A percentile compares a stretch with the other conserved stretches of the same genome.
Conservation (phyloP, 2,113 vertebrate genomes). For the Delphinus delphis region DNA sequence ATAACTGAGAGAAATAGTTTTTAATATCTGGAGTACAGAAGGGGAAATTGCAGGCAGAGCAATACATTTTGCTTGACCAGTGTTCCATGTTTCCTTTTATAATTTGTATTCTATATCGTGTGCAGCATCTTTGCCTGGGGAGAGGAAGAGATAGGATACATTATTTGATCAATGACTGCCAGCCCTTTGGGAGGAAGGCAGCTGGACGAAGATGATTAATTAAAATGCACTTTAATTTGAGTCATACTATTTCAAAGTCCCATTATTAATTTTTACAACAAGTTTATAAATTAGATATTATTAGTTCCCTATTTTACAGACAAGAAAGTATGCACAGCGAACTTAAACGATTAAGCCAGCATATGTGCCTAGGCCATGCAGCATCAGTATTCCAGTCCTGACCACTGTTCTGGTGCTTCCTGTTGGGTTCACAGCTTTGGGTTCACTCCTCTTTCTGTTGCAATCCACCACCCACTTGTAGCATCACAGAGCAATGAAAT, state of each 20-base stretch:
- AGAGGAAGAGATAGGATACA: not conserved
- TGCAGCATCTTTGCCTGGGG: not conserved
- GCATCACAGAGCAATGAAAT: not conserved
- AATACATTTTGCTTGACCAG: constrained; percentile 63
- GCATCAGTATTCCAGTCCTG: not conserved
- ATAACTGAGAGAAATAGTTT: constrained; percentile 68
- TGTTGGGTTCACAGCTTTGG: not conserved
- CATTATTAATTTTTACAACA: not conserved
- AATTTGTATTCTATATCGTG: constrained; percentile 35
- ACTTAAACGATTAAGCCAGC: not conserved
- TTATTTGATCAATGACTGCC: not conserved
- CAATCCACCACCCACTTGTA: no score
- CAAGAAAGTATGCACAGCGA: not conserved
- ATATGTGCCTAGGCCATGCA: rapidly evolving
- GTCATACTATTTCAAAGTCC: not conserved
- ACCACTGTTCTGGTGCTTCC: not conserved
- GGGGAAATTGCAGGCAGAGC: constrained; percentile 45
- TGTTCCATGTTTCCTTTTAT: constrained; percentile 37
- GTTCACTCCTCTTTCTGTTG: not conserved
- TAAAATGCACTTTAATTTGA: constrained; percentile 29
- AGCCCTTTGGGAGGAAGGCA: not conserved
- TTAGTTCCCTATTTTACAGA: not conserved
- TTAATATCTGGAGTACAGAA: constrained; percentile 58
- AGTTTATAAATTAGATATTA: not conserved
- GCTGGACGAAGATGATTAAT: constrained; percentile 26